Percentiles rank a stretch among this genome's conserved stretches.
phyloP scores from a whole-genome alignment of 2,113 vertebrate species.

The Ascaphus truei region DNA sequence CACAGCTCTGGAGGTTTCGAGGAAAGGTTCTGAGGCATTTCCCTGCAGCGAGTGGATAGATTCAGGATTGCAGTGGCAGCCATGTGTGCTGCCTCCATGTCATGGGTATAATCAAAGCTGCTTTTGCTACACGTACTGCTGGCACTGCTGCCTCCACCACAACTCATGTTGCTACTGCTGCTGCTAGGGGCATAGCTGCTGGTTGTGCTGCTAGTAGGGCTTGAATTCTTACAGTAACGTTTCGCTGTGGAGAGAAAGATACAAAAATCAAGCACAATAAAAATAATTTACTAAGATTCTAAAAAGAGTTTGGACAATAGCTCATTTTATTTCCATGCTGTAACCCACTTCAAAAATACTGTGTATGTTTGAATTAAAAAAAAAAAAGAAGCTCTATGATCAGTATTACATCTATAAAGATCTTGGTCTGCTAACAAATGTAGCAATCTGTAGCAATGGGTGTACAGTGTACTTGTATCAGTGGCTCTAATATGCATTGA shows the following conservation, averaged over 20 bases:
- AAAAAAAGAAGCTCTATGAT: no score
- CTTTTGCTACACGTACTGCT: slow-evolving; percentile 99
- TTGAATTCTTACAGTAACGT: slow-evolving; percentile 95
- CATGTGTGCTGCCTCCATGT: slow-evolving; percentile 98
- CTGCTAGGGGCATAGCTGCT: slow-evolving; percentile 97
- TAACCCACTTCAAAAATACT: no score
- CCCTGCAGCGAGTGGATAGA: slow-evolving; percentile 95
- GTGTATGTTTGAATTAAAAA: no score
- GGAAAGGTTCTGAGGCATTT: slow-evolving; percentile 93
- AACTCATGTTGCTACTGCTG: slow-evolving; percentile 90
- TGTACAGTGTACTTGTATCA: no score
- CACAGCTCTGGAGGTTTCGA: slow-evolving; percentile 92
- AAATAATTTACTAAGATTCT: no score
- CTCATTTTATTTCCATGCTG: no score
- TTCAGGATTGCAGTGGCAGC: slow-evolving; percentile 97
- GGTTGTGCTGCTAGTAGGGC: slow-evolving; percentile 93
- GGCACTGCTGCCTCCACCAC: slow-evolving; percentile 90
- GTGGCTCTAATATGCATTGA: no score
- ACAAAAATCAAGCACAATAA: slow-evolving; percentile 37
- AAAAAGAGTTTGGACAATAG: no score
- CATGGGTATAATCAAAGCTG: slow-evolving; percentile 98
- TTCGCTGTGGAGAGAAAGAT: slow-evolving; percentile 79
- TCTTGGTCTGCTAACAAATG: no score
- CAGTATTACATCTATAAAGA: no score
- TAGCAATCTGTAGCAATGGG: no score